phyloP scores from a whole-genome alignment of 2,797 vertebrate genomes.

The Myiothlypis chrysogaster region DNA sequence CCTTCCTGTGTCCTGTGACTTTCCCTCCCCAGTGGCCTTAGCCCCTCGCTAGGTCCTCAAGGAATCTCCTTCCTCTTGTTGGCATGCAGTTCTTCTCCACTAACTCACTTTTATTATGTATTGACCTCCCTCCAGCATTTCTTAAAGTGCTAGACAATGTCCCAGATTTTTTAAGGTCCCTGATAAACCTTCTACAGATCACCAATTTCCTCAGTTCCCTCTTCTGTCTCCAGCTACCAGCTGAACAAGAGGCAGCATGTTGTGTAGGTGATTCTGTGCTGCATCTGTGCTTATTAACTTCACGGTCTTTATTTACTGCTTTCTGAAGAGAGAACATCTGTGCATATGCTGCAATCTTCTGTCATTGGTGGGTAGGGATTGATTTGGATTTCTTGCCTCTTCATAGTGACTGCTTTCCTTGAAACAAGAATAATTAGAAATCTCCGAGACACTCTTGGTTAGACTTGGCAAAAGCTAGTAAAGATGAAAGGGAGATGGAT shows the following conservation, averaged over 20 bases:
- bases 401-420: not conserved
- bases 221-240: not conserved
- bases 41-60: not conserved
- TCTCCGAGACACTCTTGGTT: not conserved
- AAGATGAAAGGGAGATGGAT: not conserved
- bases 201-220: not conserved
- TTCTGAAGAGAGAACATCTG: conserved; percentile 47
- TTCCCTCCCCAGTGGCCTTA: not conserved
- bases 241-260: not conserved
- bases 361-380: not conserved
- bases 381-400: conserved; percentile 22
- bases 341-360: conserved; percentile 1
- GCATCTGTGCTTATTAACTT: conserved; percentile 44
- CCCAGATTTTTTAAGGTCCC: not conserved
- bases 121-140: not conserved
- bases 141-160: not conserved
- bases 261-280: not conserved
- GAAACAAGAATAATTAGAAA: not conserved
- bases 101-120: not conserved
- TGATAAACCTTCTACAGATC: not conserved
- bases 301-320: not conserved
- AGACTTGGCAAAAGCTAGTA: not conserved
- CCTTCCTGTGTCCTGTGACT: not conserved
- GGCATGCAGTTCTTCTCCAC: not conserved
- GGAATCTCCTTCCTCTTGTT: not conserved